phyloP scores from a whole-genome alignment of 2,888 invertebrate species.

The Cosmopolites sordidus region DNA sequence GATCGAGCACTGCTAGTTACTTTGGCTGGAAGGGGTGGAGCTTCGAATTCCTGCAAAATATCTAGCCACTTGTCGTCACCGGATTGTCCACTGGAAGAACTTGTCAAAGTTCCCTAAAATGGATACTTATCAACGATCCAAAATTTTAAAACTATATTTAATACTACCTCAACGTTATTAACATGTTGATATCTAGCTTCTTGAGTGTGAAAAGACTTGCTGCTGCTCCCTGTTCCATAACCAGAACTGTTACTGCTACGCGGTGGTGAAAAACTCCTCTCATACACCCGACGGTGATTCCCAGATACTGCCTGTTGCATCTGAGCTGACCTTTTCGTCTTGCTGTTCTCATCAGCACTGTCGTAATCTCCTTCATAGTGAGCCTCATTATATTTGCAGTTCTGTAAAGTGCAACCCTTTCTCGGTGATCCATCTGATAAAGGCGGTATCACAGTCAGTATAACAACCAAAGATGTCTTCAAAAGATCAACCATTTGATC shows the following conservation, averaged over 20 bases:
- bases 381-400: slow-evolving; percentile 59
- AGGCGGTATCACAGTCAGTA: slow-evolving; percentile 77
- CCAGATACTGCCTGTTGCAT: slow-evolving; percentile 55
- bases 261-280: slow-evolving; percentile 72
- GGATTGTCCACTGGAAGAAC: slow-evolving; percentile 61
- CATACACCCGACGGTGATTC: slow-evolving; percentile 65
- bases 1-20: slow-evolving; percentile 39
- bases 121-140: neutral
- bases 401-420: slow-evolving; percentile 61
- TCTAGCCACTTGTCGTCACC: slow-evolving; percentile 65
- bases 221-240: slow-evolving; percentile 72
- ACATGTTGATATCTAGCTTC: slow-evolving; percentile 41
- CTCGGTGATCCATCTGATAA: slow-evolving; percentile 64
- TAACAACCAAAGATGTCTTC: slow-evolving; percentile 83
- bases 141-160: neutral
- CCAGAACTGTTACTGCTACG: slow-evolving; percentile 75
- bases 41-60: slow-evolving; percentile 51
- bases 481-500: slow-evolving; percentile 90
- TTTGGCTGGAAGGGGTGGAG: slow-evolving; percentile 52
- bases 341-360: slow-evolving; percentile 43
- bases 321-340: slow-evolving; percentile 48
- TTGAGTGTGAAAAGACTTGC: slow-evolving; percentile 45
- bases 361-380: slow-evolving; percentile 65
- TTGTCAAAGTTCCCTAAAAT: slow-evolving; percentile 57
- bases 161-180: slow-evolving; percentile 46